Evolutionary conservation across 2,888 invertebrate species (phyloP).

Genomic region (Oscheius sp.): DNA sequence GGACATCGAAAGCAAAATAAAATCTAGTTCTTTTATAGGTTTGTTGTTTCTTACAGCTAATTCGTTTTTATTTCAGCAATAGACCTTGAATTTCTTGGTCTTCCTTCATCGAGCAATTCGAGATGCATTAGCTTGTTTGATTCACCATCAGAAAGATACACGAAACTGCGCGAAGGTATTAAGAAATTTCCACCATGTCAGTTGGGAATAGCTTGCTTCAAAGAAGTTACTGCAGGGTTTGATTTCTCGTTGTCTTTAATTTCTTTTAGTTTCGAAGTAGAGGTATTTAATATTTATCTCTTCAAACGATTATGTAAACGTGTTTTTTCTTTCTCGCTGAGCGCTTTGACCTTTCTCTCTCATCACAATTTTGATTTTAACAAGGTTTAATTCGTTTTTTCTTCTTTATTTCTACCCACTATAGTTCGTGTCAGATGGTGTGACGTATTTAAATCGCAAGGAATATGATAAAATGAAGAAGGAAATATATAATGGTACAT

Average conservation of each 20-base stretch:
- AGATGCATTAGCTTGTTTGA: constrained; percentile 24
- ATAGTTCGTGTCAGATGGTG: constrained; percentile 18
- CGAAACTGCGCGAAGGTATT: constrained; percentile 20
- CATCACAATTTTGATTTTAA: constrained; percentile 49
- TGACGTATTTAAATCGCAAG: constrained; percentile 5
- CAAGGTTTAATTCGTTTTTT: constrained; percentile 28
- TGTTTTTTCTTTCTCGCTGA: constrained; percentile 34
- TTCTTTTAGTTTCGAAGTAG: constrained; percentile 36
- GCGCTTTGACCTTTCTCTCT: constrained; percentile 39
- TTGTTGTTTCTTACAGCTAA: not conserved
- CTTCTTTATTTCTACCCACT: not conserved
- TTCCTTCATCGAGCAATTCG: constrained; percentile 19
- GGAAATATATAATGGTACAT: not conserved
- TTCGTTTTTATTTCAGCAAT: constrained; percentile 15
- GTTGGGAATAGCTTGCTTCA: constrained; percentile 31
- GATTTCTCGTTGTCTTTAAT: not conserved
- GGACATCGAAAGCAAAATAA: constrained; percentile 16
- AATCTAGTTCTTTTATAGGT: constrained; percentile 26
- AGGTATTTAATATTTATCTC: constrained; percentile 31
- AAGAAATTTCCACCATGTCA: constrained; percentile 31
- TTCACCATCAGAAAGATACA: constrained; percentile 23
- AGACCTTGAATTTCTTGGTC: constrained; percentile 34
- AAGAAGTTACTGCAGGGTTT: constrained; percentile 5
- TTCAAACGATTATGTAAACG: constrained; percentile 35
- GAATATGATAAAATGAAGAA: not conserved